Evolutionary conservation across 2,888 invertebrate genomes (phyloP).

Genomic region (Diachrysia chrysitis): DNA sequence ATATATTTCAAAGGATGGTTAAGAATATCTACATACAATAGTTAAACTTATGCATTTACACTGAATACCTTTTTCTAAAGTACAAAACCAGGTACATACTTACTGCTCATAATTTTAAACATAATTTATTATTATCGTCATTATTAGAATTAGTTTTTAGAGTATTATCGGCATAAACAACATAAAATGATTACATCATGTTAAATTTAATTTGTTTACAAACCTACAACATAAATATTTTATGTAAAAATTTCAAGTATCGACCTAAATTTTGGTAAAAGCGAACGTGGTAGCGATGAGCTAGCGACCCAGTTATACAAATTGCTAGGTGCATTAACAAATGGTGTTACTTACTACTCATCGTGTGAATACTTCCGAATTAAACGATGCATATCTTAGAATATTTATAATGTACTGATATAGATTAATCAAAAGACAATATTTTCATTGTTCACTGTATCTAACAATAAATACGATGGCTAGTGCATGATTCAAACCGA

Average conservation of each 20-base stretch:
- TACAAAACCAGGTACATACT: background rate
- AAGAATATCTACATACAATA: slow-evolving; percentile 20
- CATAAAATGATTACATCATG: background rate
- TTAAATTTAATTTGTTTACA: slow-evolving; percentile 11
- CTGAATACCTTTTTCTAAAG: slow-evolving; percentile 7
- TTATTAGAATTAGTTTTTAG: too few species aligned
- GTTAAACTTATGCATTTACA: slow-evolving; percentile 4
- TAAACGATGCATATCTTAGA: slow-evolving; percentile 63
- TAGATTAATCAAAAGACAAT: slow-evolving; percentile 44
- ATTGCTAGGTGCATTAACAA: slow-evolving; percentile 46
- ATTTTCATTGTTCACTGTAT: slow-evolving; percentile 56
- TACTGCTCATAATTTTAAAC: background rate
- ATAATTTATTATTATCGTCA: too few species aligned
- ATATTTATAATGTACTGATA: slow-evolving; percentile 26
- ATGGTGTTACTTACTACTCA: slow-evolving; percentile 67
- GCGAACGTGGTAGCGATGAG: slow-evolving; percentile 26
- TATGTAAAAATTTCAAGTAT: slow-evolving; percentile 45
- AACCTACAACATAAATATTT: slow-evolving; percentile 48
- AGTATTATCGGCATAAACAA: background rate
- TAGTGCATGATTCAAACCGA: slow-evolving; percentile 74
- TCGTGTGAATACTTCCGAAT: slow-evolving; percentile 63
- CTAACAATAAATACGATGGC: slow-evolving; percentile 65
- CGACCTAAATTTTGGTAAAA: slow-evolving; percentile 58
- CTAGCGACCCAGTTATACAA: slow-evolving; percentile 53
- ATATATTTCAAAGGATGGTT: slow-evolving; percentile 18